Evolutionary conservation across 2,888 invertebrate species (phyloP).

Genomic region (Erebia aethiops): DNA sequence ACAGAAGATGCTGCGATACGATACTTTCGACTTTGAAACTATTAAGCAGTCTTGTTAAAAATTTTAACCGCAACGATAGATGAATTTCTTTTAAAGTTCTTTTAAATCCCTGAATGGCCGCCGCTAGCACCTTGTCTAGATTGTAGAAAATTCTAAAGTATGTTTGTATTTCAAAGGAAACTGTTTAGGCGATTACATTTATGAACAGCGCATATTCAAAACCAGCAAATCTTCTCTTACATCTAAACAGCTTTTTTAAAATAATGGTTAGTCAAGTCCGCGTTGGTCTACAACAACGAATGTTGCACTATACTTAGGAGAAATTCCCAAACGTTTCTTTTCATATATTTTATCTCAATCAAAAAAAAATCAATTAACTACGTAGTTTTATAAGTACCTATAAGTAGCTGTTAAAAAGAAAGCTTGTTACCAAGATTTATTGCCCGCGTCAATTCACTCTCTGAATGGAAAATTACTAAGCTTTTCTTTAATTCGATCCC

Average conservation of each 20-base stretch:
- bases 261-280: too few species aligned
- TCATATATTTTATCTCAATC: too few species aligned
- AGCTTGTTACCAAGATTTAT: conserved; percentile 40
- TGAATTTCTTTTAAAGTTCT: too few species aligned
- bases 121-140: conserved; percentile 6
- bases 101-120: conserved; percentile 9
- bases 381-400: conserved; percentile 42
- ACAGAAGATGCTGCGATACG: conserved; percentile 20
- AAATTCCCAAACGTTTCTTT: too few species aligned
- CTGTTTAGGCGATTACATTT: conserved; percentile 3
- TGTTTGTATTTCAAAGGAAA: conserved; percentile 1
- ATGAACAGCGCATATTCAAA: not conserved
- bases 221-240: not conserved
- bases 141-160: not conserved
- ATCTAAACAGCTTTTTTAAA: not conserved
- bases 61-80: conserved; percentile 26
- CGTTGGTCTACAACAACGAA: not conserved
- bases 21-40: conserved; percentile 27
- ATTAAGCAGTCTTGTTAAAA: conserved; percentile 32
- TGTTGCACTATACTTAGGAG: too few species aligned
- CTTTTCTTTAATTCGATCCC: conserved; percentile 39
- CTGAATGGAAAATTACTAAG: conserved; percentile 41
- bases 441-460: conserved; percentile 57
- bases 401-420: conserved; percentile 57
- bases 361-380: too few species aligned